phyloP scores from a whole-genome alignment of 1,140 invertebrate species.

The Caenorhabditis inopinata region DNA sequence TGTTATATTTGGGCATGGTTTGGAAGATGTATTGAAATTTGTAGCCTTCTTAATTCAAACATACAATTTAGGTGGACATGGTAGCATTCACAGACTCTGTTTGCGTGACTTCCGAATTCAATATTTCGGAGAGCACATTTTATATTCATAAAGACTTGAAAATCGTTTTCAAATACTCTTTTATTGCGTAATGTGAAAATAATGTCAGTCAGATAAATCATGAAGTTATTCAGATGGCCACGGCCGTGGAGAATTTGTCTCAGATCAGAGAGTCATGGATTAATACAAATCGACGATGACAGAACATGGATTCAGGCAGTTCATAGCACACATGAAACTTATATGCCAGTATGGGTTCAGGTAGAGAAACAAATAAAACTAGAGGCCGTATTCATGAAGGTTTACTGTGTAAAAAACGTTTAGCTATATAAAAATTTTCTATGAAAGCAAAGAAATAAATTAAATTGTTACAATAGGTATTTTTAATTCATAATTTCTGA shows the following conservation, averaged over 20 bases:
- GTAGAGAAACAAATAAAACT: not conserved
- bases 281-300: not conserved
- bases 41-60: not conserved
- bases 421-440: no score
- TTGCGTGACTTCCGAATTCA: not conserved
- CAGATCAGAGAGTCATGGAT: not conserved
- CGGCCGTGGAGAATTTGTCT: not conserved
- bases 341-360: not conserved
- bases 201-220: no score
- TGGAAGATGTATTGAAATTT: not conserved
- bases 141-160: conserved; percentile 19
- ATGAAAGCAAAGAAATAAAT: no score
- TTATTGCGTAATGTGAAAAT: not conserved
- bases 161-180: conserved; percentile 2
- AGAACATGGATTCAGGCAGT: conserved; percentile 6
- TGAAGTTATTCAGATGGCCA: not conserved
- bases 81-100: not conserved
- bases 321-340: not conserved
- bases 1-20: conserved; percentile 4
- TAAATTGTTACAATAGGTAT: no score
- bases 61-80: not conserved
- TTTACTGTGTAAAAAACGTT: no score
- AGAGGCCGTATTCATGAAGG: no score
- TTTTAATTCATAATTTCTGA: no score
- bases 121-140: not conserved